Evolutionary conservation across 1,140 invertebrate species (phyloP).

Genomic region (Branchinecta lynchi): DNA sequence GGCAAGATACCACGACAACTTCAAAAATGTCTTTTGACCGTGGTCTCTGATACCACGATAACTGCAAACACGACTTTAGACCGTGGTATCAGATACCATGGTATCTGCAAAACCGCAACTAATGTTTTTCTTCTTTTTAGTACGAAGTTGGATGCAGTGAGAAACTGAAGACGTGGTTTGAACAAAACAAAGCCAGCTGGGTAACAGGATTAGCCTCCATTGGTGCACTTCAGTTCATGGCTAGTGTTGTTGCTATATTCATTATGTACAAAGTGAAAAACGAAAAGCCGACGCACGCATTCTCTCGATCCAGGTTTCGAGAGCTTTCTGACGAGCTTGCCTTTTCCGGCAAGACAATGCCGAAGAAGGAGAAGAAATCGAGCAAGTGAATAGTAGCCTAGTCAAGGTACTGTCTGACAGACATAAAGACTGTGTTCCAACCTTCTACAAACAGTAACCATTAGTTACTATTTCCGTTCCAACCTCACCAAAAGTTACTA

Average conservation of each 20-base stretch:
- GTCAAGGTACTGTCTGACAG: background rate
- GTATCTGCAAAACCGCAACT: too few relatives aligned
- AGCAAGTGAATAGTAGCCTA: background rate
- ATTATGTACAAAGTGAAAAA: constrained; percentile 16
- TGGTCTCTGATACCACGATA: too few relatives aligned
- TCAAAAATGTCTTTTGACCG: too few relatives aligned
- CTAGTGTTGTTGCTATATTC: constrained; percentile 19
- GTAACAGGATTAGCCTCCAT: constrained; percentile 20
- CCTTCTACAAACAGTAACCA: too few relatives aligned
- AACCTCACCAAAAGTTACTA: too few relatives aligned
- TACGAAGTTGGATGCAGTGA: constrained; percentile 17
- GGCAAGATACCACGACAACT: too few relatives aligned
- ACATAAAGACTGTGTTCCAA: background rate
- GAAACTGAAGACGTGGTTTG: constrained; percentile 19
- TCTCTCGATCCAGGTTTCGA: background rate
- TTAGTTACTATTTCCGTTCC: too few relatives aligned
- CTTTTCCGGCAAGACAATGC: background rate
- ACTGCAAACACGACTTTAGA: too few relatives aligned
- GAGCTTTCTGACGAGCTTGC: background rate
- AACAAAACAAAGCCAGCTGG: constrained; percentile 20
- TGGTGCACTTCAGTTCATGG: constrained; percentile 21
- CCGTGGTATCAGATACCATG: too few relatives aligned
- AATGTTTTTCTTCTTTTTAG: background rate
- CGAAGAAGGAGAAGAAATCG: background rate
- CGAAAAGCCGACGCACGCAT: background rate